A percentile compares a stretch with the other conserved stretches of the same genome.
Evolutionary conservation across 2,797 vertebrate species (phyloP).

Genomic region (Pseudopleuronectes americanus): DNA sequence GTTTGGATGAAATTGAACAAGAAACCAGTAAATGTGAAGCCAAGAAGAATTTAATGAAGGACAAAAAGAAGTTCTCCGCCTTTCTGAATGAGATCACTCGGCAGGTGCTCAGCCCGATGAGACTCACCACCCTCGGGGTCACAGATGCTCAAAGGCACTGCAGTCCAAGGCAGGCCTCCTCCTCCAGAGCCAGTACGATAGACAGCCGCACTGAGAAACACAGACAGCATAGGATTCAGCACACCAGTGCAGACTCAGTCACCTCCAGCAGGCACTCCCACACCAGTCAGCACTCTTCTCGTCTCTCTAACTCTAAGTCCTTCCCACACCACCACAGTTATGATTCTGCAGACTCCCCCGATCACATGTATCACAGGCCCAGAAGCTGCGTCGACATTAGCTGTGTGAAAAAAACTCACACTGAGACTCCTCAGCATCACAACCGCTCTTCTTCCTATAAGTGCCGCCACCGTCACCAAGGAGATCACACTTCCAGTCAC

Average conservation of each 20-base stretch:
- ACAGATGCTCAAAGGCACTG: slow-evolving; percentile 70
- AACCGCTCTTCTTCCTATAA: slow-evolving; percentile 47
- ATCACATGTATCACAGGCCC: slow-evolving; percentile 21
- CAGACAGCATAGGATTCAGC: slow-evolving; percentile 44
- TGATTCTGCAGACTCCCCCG: slow-evolving; percentile 29
- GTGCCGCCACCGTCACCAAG: slow-evolving; percentile 43
- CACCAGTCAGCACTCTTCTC: slow-evolving; percentile 48
- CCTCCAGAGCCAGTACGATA: slow-evolving; percentile 44
- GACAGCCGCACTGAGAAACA: slow-evolving; percentile 49
- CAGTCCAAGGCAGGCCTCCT: slow-evolving; percentile 56
- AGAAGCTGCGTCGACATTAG: slow-evolving; percentile 54
- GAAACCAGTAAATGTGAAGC: slow-evolving; percentile 71
- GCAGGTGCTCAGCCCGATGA: slow-evolving; percentile 88
- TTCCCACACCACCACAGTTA: slow-evolving; percentile 38
- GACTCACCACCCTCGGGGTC: slow-evolving; percentile 86
- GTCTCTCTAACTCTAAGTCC: slow-evolving; percentile 53
- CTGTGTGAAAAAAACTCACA: slow-evolving; percentile 34
- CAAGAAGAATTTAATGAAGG: slow-evolving; percentile 75
- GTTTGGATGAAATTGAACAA: slow-evolving; percentile 59
- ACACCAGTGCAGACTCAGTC: slow-evolving; percentile 67
- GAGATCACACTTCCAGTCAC: slow-evolving; percentile 18
- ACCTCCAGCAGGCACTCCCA: slow-evolving; percentile 66
- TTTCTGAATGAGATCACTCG: slow-evolving; percentile 90
- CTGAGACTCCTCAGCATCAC: slow-evolving; percentile 35
- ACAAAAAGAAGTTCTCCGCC: slow-evolving; percentile 87